A percentile compares a stretch with the other conserved stretches of the same genome.
Evolutionary conservation across 2,113 vertebrate species (phyloP).

Genomic region (Microcebus griseorufus): DNA sequence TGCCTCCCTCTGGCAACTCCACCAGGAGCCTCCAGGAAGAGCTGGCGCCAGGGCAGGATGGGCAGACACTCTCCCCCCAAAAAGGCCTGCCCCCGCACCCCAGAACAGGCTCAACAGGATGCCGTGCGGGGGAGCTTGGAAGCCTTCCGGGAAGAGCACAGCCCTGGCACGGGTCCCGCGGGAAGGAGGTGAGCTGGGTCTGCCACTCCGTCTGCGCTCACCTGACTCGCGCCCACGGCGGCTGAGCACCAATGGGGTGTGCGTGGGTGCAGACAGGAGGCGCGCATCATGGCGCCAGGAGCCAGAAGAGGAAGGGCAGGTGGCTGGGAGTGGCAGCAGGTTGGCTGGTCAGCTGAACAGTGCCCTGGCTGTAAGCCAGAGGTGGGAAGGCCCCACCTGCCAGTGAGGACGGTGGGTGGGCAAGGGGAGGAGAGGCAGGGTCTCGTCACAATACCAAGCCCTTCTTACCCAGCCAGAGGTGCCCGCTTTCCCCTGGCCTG

Average conservation of each 20-base stretch:
- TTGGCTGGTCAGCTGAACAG: conserved; percentile 49
- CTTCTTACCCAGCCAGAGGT: background rate
- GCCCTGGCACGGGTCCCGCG: conserved; percentile 77
- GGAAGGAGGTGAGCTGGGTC: conserved; percentile 83
- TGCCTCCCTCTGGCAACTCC: conserved; percentile 76
- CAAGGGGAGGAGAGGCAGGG: background rate
- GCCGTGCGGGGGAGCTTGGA: conserved; percentile 85
- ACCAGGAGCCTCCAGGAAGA: conserved; percentile 75
- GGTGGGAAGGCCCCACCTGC: background rate
- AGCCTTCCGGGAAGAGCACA: conserved; percentile 85
- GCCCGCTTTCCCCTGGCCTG: background rate
- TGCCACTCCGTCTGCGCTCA: conserved; percentile 82
- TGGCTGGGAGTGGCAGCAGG: conserved; percentile 59
- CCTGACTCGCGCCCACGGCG: conserved; percentile 80
- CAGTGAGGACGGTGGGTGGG: background rate
- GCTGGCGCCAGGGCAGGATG: conserved; percentile 78
- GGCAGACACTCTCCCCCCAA: conserved; percentile 78
- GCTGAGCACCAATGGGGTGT: conserved; percentile 60
- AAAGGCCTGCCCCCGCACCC: conserved; percentile 80
- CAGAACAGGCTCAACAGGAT: conserved; percentile 83
- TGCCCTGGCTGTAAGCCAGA: background rate
- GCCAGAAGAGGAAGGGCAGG: conserved; percentile 53
- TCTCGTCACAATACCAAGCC: fast-evolving
- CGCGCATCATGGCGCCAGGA: conserved; percentile 48
- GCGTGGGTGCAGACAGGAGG: conserved; percentile 78